These are phyloP conservation scores for Lycophotia porphyrea DNA, from an alignment of 2,888 invertebrate genomes.

Conservation along the genomic window DNA sequence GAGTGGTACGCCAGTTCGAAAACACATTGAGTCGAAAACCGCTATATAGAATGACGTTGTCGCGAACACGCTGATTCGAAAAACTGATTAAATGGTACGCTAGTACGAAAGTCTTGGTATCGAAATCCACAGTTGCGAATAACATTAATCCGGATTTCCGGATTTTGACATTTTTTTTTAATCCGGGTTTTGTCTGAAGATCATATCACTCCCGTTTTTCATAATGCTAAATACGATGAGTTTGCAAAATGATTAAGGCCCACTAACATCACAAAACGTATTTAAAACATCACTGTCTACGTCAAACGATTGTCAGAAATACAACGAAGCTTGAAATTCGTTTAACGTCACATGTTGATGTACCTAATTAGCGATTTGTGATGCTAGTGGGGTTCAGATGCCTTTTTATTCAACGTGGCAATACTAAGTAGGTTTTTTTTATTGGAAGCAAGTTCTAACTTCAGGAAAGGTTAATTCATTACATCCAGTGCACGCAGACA, in stretches of 20 bases:
- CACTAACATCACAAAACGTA: background rate
- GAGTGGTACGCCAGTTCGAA: too few species aligned
- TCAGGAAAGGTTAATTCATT: background rate
- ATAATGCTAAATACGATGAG: too few species aligned
- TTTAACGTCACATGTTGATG: background rate
- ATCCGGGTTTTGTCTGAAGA: too few species aligned
- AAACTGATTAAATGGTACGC: too few species aligned
- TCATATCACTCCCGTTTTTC: too few species aligned
- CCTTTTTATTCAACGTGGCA: background rate
- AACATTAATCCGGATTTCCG: too few species aligned
- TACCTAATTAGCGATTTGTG: background rate
- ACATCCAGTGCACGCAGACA: background rate
- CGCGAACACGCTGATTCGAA: too few species aligned
- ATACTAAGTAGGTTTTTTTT: background rate
- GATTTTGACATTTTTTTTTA: too few species aligned
- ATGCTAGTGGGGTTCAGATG: background rate
- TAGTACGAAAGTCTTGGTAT: too few species aligned
- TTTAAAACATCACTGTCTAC: background rate
- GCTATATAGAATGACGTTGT: too few species aligned
- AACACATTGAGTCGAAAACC: too few species aligned
- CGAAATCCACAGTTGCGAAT: too few species aligned
- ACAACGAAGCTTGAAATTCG: background rate
- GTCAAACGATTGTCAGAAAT: background rate
- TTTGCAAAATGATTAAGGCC: background rate
- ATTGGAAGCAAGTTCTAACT: background rate